Evolutionary conservation across 2,113 vertebrate genomes (phyloP).

Genomic region (Cyphomyrus plagiostoma): DNA sequence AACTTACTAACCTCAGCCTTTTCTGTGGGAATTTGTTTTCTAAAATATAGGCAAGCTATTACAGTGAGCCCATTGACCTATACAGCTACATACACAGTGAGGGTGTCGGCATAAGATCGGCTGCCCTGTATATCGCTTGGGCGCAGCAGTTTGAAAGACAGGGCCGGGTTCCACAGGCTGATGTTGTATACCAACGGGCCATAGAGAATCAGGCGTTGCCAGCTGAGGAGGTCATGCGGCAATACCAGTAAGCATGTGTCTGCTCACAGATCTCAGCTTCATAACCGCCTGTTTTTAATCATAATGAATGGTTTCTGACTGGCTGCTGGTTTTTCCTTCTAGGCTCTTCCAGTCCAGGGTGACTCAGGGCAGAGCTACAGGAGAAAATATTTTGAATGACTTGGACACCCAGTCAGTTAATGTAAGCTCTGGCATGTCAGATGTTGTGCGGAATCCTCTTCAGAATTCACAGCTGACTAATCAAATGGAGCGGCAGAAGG

Average conservation of each 20-base stretch:
- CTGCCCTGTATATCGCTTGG: constrained; percentile 70
- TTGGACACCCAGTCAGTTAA: not conserved
- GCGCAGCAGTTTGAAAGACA: constrained; percentile 60
- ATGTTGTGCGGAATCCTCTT: constrained; percentile 45
- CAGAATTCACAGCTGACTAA: constrained; percentile 59
- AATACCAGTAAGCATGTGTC: constrained; percentile 59
- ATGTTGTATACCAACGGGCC: constrained; percentile 59
- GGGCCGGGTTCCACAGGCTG: constrained; percentile 54
- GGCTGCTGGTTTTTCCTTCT: constrained; percentile 24
- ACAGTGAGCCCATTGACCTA: constrained; percentile 56
- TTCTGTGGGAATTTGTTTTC: not conserved
- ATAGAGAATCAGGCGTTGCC: constrained; percentile 69
- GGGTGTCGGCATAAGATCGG: constrained; percentile 61
- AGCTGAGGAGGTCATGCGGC: constrained; percentile 51
- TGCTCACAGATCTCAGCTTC: not conserved
- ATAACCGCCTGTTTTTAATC: not conserved
- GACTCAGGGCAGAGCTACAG: constrained; percentile 35
- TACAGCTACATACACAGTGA: constrained; percentile 59
- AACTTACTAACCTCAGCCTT: not conserved
- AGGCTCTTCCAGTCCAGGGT: constrained; percentile 65
- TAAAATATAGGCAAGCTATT: constrained; percentile 59
- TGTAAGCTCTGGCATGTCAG: constrained; percentile 27
- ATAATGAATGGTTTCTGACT: not conserved
- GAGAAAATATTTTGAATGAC: not conserved
- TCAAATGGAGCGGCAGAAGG: constrained; percentile 47